A percentile compares a stretch with the other conserved stretches of the same genome.
phyloP scores from a whole-genome alignment of 2,113 vertebrate genomes.

The Sebastes fasciatus region DNA sequence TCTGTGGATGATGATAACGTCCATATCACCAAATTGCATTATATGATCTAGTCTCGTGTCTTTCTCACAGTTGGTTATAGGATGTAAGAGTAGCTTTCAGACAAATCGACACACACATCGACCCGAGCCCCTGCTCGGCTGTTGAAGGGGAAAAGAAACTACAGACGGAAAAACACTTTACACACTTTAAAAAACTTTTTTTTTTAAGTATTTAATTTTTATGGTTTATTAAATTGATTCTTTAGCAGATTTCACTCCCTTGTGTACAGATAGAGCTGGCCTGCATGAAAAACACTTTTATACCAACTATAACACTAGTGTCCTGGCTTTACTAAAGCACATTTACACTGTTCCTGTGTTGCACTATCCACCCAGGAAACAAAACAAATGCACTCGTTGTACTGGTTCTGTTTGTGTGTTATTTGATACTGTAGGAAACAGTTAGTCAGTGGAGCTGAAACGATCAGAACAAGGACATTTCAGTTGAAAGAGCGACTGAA shows the following conservation, averaged over 20 bases:
- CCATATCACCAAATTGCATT: neutral
- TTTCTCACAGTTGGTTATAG: neutral
- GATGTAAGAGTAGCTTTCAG: neutral
- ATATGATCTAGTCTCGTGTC: neutral
- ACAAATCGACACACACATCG: neutral
- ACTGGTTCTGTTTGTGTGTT: constrained; percentile 7
- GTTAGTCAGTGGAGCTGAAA: constrained; percentile 15
- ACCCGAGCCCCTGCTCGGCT: neutral
- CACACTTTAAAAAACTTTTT: too few species aligned
- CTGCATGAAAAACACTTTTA: neutral
- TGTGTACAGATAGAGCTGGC: neutral
- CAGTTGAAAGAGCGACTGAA: neutral
- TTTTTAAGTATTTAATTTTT: neutral
- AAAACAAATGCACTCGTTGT: constrained; percentile 26
- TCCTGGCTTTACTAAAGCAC: neutral
- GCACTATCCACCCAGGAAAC: neutral
- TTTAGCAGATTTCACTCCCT: neutral
- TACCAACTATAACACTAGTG: too few species aligned
- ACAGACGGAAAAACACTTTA: neutral
- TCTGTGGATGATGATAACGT: neutral
- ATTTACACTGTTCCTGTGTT: neutral
- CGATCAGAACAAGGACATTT: neutral
- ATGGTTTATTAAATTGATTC: neutral
- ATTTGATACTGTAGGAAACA: constrained; percentile 19
- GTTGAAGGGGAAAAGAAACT: neutral